Evolutionary conservation across 2,888 invertebrate genomes (phyloP), one percentile per base, ranked within the genome.

Genomic region (Netelia fuscicornis): DNA sequence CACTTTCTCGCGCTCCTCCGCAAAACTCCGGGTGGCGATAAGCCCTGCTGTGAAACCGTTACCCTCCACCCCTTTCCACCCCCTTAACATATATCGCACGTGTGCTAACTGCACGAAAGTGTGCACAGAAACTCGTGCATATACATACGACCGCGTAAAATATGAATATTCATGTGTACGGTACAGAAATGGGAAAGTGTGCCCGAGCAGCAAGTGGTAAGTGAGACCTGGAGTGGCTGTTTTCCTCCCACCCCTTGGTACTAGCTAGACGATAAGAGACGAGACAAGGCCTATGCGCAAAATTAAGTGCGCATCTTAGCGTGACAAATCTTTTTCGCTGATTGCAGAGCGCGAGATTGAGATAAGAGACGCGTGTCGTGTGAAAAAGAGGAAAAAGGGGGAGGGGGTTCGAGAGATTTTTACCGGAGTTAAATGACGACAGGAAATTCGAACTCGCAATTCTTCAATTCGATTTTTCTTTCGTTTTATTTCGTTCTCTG

Each of bases 51-150:
- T 76, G 71, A 71, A 67, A 72, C 65, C 72, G 67, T 74, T 74
- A 74, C 80, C 82, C 65, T 56, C 77, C 65, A 72, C 68, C 20
- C 72, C 68, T 10, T 6, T 6, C 6, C 52, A n/a, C 78, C 65
- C 77, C 70, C 17, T 60, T 65, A 64, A 54, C 70, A 75, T 80
- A 75, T 60, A 85, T 87, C 77, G 86, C 86, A 89, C 87, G 13
- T n/a, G 48, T 23, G 23, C 2, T 48, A 37, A 37, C 52, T 62
- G 62, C 72, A 54, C 48, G 65, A 68, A 52, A 37, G 9, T 10
- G 42, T 37, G 44, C 37, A 30, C 68, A 70, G 25, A 70, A 1
- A 11, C 54, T 58, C 23, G 11, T 48, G 58, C 74, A 67, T 54
- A 64, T 60, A 67, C 54, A 76, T 60, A 42, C 42, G 30, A 5